Conservation (phyloP, 1,140 invertebrate genomes). For the Dendroctonus valens region DNA sequence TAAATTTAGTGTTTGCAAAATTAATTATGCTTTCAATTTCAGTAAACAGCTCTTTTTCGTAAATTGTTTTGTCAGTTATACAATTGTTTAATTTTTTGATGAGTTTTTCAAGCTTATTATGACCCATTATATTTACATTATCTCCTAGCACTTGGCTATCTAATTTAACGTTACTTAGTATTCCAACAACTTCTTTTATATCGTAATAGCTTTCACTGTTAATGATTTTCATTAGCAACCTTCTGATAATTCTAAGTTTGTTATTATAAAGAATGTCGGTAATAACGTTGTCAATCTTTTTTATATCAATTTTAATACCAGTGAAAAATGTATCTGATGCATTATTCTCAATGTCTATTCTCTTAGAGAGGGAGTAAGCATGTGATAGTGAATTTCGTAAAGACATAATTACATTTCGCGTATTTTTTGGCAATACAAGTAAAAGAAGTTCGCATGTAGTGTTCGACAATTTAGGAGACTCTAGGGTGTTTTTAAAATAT, state of each 20-base stretch:
- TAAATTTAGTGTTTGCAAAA: neutral
- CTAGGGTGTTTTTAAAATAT: slow-evolving; percentile 6
- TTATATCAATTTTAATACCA: slow-evolving; percentile 1
- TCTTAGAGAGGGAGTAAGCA: slow-evolving; percentile 2
- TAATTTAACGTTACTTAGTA: neutral
- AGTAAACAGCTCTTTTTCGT: slow-evolving; percentile 2
- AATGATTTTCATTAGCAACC: neutral
- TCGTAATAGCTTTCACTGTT: neutral
- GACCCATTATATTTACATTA: neutral
- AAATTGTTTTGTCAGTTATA: slow-evolving; percentile 7
- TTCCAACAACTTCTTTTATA: neutral
- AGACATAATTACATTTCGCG: slow-evolving; percentile 1
- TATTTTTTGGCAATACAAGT: neutral
- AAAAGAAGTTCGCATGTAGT: neutral
- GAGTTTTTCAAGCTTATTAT: slow-evolving; percentile 1
- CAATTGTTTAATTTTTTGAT: neutral
- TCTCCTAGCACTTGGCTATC: neutral
- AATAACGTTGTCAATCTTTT: slow-evolving; percentile 6
- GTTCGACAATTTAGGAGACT: slow-evolving; percentile 1
- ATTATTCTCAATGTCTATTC: slow-evolving; percentile 2
- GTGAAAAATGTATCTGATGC: neutral
- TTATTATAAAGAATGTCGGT: slow-evolving; percentile 6
- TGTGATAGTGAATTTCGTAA: slow-evolving; percentile 10
- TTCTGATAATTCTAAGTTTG: neutral
- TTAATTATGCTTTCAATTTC: slow-evolving; percentile 4